phyloP scores from a whole-genome alignment of 1,140 invertebrate genomes.

The Zaprionus inermis region DNA sequence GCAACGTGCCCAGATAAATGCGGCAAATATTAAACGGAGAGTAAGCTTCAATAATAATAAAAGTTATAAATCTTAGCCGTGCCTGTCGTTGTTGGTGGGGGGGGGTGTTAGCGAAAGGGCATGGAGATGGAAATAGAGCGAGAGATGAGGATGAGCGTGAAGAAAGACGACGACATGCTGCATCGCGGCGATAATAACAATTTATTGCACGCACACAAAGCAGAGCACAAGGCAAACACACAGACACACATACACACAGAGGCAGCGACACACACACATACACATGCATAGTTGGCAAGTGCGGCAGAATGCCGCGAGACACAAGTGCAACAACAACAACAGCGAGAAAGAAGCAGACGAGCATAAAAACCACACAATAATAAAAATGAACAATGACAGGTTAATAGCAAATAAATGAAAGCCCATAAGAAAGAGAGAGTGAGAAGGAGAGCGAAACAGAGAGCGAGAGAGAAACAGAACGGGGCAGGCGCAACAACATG shows the following conservation, averaged over 20 bases:
- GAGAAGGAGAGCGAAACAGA: background rate
- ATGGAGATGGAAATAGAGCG: conserved; percentile 4
- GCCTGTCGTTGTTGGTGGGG: conserved; percentile 45
- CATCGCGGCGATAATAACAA: conserved; percentile 83
- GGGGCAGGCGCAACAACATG: background rate
- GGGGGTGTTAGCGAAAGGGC: background rate
- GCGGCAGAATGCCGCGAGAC: conserved; percentile 77
- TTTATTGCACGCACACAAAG: conserved; percentile 76
- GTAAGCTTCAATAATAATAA: conserved; percentile 83
- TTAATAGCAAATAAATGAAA: conserved; percentile 84
- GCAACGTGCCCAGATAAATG: conserved; percentile 69
- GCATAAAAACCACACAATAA: conserved; percentile 78
- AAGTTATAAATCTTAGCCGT: conserved; percentile 81
- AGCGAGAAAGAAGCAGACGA: conserved; percentile 41
- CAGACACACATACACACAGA: conserved; percentile 25
- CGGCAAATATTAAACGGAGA: conserved; percentile 67
- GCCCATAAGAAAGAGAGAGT: conserved; percentile 71
- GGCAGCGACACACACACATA: conserved; percentile 35
- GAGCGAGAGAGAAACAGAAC: conserved; percentile 8
- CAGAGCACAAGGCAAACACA: conserved; percentile 24
- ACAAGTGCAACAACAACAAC: conserved; percentile 60
- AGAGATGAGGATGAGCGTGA: conserved; percentile 10
- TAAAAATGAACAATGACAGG: conserved; percentile 84
- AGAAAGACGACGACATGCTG: conserved; percentile 69
- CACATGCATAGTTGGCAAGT: conserved; percentile 61